A percentile compares a stretch with the other conserved stretches of the same genome.
Evolutionary conservation across 2,797 vertebrate species (phyloP).

Genomic region (Threskiornis aethiopicus): DNA sequence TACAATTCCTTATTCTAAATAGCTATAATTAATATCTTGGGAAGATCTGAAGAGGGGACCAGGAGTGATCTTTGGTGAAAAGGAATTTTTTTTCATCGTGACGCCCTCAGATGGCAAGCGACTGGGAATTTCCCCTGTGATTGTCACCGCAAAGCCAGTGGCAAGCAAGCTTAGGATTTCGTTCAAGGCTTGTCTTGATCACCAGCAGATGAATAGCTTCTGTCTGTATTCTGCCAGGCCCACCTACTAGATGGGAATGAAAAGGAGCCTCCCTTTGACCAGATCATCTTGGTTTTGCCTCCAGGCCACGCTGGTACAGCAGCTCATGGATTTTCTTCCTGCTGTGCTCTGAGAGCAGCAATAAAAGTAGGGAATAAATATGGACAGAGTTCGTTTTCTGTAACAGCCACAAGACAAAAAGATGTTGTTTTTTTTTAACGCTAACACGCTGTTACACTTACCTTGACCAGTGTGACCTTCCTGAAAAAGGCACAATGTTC

Average conservation of each 20-base stretch:
- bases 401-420: not conserved
- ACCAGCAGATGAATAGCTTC: not conserved
- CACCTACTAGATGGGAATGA: not conserved
- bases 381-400: not conserved
- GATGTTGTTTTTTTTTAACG: no score
- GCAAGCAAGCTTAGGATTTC: not conserved
- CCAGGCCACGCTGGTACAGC: not conserved
- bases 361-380: not conserved
- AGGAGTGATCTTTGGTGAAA: not conserved
- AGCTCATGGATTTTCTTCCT: not conserved
- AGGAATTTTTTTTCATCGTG: accelerated
- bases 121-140: not conserved
- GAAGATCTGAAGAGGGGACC: not conserved
- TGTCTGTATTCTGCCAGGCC: not conserved
- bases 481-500: not conserved
- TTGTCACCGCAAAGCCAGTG: not conserved
- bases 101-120: not conserved
- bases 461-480: not conserved
- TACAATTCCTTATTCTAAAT: not conserved
- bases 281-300: not conserved
- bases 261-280: not conserved
- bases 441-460: not conserved
- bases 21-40: not conserved
- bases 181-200: not conserved
- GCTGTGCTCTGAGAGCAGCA: not conserved